Evolutionary conservation across 2,888 invertebrate species (phyloP), one percentile per base, ranked within the genome.

Genomic region (Drosophila nigritarsus): DNA sequence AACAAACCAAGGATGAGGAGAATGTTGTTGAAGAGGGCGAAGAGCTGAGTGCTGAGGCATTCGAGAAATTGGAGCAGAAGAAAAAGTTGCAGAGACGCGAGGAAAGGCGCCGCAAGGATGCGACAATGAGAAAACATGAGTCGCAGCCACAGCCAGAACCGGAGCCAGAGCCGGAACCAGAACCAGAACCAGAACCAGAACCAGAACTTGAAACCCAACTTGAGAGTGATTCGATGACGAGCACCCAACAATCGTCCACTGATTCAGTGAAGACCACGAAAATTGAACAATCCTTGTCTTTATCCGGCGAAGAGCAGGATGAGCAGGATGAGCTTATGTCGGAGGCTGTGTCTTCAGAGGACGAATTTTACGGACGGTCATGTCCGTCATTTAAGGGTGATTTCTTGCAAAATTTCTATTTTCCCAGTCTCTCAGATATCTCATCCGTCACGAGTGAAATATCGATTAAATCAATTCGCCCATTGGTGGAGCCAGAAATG

Each of bases 371-470:
- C 0, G 30, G 40, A 0, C 18, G 9, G 0, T 0, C 40, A 1
- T 13, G 3, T 27, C n/a, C 42, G 1, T 63, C 67, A 1, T 73
- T 74, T 30, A 78, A 71, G 32, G 55, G 15, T 1, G 54, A 75
- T 1, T 80, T 82, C 29, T 55, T 82, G 11, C 0, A 20, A 3
- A 29, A 65, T 13, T 66, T 82, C 27, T 49, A n/a, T 2, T 48
- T 80, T 2, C 82, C 83, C 40, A 79, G 63, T 11, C 2, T 79
- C 0, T 70, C 80, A 5, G 80, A 80, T 4, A 36, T 82, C 4
- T 40, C 61, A 7, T 49, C 50, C 11, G 65, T 65, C 0, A 63
- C 61, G 0, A 48, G 56, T 11, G 65, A 38, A 1, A 50, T 20
- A 15, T 3, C 2, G 13, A 5, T 11, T n/a, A 8, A 15, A 20